Conservation (phyloP, 2,888 invertebrate species). For the Uropetala carovei region DNA sequence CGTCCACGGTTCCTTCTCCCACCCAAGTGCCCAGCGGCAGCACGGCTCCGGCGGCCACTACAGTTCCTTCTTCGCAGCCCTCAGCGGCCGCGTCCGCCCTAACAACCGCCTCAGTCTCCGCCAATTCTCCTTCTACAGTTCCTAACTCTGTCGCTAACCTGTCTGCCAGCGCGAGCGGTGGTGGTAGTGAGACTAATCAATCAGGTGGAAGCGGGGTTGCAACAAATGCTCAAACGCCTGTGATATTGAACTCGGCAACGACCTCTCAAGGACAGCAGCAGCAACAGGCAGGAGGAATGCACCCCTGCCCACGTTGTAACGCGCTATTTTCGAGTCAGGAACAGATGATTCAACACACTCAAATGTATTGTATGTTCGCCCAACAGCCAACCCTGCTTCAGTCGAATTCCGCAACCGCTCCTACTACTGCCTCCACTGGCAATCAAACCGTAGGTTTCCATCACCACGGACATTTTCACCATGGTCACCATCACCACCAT, state of each 20-base stretch:
- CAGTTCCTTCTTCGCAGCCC: slow-evolving; percentile 70
- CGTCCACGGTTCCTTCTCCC: slow-evolving; percentile 69
- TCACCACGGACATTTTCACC: slow-evolving; percentile 73
- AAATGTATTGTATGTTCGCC: slow-evolving; percentile 86
- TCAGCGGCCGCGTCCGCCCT: slow-evolving; percentile 65
- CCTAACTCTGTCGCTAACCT: slow-evolving; percentile 32
- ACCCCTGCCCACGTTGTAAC: slow-evolving; percentile 88
- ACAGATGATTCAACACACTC: slow-evolving; percentile 89
- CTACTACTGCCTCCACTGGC: slow-evolving; percentile 50
- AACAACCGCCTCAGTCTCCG: slow-evolving; percentile 22
- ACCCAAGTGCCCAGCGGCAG: slow-evolving; percentile 48
- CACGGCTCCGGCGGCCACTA: slow-evolving; percentile 66
- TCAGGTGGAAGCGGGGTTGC: slow-evolving; percentile 57
- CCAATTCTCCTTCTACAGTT: slow-evolving; percentile 59
- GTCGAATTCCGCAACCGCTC: slow-evolving; percentile 69
- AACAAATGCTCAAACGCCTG: slow-evolving; percentile 68
- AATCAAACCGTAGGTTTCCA: slow-evolving; percentile 65
- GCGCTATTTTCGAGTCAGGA: slow-evolving; percentile 88
- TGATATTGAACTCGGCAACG: slow-evolving; percentile 71
- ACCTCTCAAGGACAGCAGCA: slow-evolving; percentile 69
- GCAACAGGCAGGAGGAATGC: slow-evolving; percentile 75
- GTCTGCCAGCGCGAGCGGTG: neutral
- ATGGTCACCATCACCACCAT: slow-evolving; percentile 71
- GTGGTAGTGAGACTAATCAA: slow-evolving; percentile 26
- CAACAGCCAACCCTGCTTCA: slow-evolving; percentile 86